Percentiles rank a stretch among this genome's conserved stretches.
Conservation (phyloP, 2,888 invertebrate species). For the Aphodius sticticus region DNA sequence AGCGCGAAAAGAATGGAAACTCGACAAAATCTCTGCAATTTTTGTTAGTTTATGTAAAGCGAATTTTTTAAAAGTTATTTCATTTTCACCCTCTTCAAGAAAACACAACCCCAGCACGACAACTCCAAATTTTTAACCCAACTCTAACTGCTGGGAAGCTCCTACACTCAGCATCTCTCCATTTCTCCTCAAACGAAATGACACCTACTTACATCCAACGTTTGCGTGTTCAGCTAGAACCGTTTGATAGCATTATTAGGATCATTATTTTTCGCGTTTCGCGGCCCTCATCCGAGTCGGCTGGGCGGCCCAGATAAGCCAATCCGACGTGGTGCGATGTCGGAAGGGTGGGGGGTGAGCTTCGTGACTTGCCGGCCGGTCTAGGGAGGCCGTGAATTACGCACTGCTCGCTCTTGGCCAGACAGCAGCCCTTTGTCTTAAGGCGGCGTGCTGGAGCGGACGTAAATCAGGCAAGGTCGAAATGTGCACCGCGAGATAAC, state of each 20-base stretch:
- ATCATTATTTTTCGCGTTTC: slow-evolving; percentile 58
- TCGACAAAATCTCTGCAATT: too few species aligned
- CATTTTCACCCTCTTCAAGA: too few species aligned
- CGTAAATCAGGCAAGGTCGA: background rate
- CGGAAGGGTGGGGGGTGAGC: slow-evolving; percentile 9
- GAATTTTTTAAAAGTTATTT: too few species aligned
- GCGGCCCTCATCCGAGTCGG: slow-evolving; percentile 50
- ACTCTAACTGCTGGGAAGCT: too few species aligned
- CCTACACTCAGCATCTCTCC: background rate
- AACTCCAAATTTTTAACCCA: too few species aligned
- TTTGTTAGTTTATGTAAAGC: too few species aligned
- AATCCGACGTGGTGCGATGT: slow-evolving; percentile 44
- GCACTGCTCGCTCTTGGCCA: background rate
- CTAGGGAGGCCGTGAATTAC: background rate
- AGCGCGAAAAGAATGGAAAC: too few species aligned
- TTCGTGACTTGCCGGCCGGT: slow-evolving; percentile 4
- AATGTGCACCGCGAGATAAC: slow-evolving; percentile 4
- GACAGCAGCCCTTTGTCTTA: slow-evolving; percentile 4
- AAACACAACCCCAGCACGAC: too few species aligned
- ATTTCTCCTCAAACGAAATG: background rate
- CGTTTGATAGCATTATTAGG: slow-evolving; percentile 56
- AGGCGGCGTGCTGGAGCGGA: background rate
- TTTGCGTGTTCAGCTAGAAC: slow-evolving; percentile 47
- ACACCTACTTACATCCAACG: slow-evolving; percentile 18
- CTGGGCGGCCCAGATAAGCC: slow-evolving; percentile 57